Evolutionary conservation across 2,888 invertebrate species (phyloP), one percentile per base, ranked within the genome.

Genomic region (Hydrotaea cyrtoneurina): DNA sequence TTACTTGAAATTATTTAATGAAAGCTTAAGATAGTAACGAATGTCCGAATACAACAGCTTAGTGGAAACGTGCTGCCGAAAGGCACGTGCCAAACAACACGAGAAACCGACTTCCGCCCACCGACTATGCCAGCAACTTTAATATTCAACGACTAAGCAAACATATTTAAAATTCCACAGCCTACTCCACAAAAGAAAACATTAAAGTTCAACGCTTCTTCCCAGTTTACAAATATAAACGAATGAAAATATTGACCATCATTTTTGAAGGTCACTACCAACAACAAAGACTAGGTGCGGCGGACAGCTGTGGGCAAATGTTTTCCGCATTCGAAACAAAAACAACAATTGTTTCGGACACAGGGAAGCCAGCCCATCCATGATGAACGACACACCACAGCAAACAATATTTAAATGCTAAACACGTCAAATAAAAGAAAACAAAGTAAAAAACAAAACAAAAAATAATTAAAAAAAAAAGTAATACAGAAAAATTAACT

Each of bases 361-460:
- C 23, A 31, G 31, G 59, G 62, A 62, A 62, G 62, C 31, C 62
- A 31, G 15, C 26, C 62, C 31, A 59, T 59, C 15, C 26, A 59
- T 26, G 23, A 55, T 21, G 19, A 55, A 7, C 19, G 55, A 7
- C 19, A 59, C 10, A 26, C 26, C 26, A 59, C 26, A 59, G 21
- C 19, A 57, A 57, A 57, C 19, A 62, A 31, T 0, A 31, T 62
- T 62, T 1, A n/a, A 62, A 62, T 62, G 62, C 62, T 31, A 62
- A 62, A 31, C 62, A 62, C 62, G 62, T 31, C 15, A 62, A 17
- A 62, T 62, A 62, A 62, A 62, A 62, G 62, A 62, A 62, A 62
- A 50, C 62, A 62, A 62, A 62, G n/a, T 5, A 59, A 62, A 57
- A 57, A 39, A 39, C 10, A 39, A 39, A 39, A 10, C 31, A 31